Conservation (phyloP, 2,888 invertebrate genomes). For the Melolontha melolontha region DNA sequence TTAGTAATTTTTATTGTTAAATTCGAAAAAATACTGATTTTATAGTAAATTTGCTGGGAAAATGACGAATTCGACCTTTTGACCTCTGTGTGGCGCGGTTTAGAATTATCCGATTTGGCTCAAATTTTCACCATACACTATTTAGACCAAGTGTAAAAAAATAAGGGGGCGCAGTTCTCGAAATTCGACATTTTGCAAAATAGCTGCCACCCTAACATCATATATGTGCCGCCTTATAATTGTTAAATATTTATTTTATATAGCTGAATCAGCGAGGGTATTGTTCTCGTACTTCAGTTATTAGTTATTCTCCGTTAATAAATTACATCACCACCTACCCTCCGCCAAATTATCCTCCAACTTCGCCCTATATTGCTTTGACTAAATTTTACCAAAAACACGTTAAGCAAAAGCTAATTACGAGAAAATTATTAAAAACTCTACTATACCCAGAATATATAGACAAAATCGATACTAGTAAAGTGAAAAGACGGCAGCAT, state of each 20-base stretch:
- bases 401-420: conserved; percentile 79
- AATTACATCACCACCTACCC: conserved; percentile 73
- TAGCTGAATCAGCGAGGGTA: conserved; percentile 70
- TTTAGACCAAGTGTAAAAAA: no score
- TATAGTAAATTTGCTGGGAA: no score
- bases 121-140: no score
- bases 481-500: conserved; percentile 69
- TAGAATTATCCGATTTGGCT: no score
- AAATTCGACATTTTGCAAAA: no score
- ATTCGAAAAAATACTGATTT: no score
- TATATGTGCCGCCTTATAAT: not conserved
- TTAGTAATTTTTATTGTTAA: no score
- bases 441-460: conserved; percentile 76
- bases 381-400: conserved; percentile 82
- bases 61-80: no score
- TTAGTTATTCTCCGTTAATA: conserved; percentile 62
- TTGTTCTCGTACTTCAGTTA: conserved; percentile 68
- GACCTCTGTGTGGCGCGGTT: no score
- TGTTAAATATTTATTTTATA: conserved; percentile 38
- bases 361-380: conserved; percentile 82
- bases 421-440: conserved; percentile 78
- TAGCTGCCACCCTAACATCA: not conserved
- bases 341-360: conserved; percentile 80
- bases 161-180: no score
- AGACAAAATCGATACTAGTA: conserved; percentile 68